A percentile compares a stretch with the other conserved stretches of the same genome.
Conservation (phyloP, 2,113 vertebrate genomes). For the Fulica atra region DNA sequence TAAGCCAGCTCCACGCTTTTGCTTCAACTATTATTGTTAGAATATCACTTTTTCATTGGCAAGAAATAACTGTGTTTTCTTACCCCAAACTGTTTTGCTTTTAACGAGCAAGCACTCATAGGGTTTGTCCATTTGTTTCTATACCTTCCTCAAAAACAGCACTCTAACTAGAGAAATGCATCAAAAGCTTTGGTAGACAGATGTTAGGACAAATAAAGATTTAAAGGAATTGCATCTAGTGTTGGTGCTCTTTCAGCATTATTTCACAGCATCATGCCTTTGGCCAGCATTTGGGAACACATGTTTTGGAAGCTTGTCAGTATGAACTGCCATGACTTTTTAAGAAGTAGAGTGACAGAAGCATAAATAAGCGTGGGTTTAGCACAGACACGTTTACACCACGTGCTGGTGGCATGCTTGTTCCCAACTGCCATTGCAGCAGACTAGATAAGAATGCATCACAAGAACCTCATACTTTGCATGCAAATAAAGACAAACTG, state of each 20-base stretch:
- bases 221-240: neutral
- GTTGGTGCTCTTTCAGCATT: neutral
- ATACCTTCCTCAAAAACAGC: neutral
- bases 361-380: neutral
- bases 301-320: neutral
- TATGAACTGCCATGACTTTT: neutral
- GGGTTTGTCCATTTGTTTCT: neutral
- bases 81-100: neutral
- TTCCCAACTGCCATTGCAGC: neutral
- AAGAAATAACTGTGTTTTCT: neutral
- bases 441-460: neutral
- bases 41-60: neutral
- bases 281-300: neutral
- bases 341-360: neutral
- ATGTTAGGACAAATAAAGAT: neutral
- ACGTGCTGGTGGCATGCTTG: fast-evolving
- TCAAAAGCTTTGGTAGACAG: neutral
- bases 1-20: neutral
- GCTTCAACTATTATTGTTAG: neutral
- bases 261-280: neutral
- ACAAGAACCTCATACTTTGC: neutral
- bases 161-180: neutral
- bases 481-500: neutral
- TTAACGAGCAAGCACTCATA: neutral
- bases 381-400: fast-evolving